phyloP scores from a whole-genome alignment of 1,140 invertebrate species.

The Venustaconcha ellipsiformis region DNA sequence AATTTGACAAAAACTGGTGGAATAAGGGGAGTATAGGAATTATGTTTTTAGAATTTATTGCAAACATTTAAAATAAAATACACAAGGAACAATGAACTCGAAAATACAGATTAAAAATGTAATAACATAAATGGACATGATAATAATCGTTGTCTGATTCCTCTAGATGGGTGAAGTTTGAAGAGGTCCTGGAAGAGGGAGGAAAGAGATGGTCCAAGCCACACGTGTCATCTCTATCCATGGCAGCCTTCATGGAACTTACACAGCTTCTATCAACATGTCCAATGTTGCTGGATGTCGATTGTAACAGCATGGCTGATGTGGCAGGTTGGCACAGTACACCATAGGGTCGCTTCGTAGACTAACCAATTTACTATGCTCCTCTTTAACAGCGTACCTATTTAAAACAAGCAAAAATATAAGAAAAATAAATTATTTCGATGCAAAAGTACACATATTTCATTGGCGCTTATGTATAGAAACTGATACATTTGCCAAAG shows the following conservation, averaged over 20 bases:
- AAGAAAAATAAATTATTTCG: neutral
- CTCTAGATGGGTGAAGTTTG: constrained; percentile 71
- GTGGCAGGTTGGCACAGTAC: constrained; percentile 40
- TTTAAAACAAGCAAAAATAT: neutral
- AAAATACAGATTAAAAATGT: neutral
- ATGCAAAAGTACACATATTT: neutral
- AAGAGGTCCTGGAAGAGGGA: constrained; percentile 68
- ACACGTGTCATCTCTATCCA: constrained; percentile 67
- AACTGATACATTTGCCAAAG: neutral
- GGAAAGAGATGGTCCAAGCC: constrained; percentile 70
- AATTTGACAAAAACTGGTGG: neutral
- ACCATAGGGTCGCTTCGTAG: neutral
- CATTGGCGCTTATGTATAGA: neutral
- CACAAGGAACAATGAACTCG: no score
- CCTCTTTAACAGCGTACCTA: neutral
- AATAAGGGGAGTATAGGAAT: neutral
- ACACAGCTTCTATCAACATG: constrained; percentile 58
- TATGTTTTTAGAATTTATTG: neutral
- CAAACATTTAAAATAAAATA: neutral
- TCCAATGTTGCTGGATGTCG: constrained; percentile 58
- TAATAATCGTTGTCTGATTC: neutral
- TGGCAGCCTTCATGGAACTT: constrained; percentile 66
- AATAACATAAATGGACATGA: neutral
- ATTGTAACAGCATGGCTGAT: constrained; percentile 51
- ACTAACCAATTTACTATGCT: neutral